phyloP scores from a whole-genome alignment of 2,888 invertebrate genomes.

The Cosmorhoe ocellata region DNA sequence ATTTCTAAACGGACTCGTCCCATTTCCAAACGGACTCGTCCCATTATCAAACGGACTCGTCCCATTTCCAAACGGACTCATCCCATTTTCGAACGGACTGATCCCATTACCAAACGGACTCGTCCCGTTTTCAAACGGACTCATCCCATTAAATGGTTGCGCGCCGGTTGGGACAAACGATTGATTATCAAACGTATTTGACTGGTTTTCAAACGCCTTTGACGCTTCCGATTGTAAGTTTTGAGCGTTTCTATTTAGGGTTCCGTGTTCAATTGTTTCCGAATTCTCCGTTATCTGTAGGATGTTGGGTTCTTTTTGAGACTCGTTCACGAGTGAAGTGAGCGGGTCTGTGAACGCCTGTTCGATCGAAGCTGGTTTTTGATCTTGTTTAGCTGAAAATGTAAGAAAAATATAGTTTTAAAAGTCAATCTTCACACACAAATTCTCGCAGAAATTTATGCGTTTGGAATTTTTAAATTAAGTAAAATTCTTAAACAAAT shows the following conservation, averaged over 20 bases:
- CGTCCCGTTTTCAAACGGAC: too few relatives aligned
- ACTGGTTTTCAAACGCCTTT: constrained; percentile 16
- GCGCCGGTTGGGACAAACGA: not conserved
- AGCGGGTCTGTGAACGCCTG: constrained; percentile 31
- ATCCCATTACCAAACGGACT: too few relatives aligned
- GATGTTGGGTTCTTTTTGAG: constrained; percentile 24
- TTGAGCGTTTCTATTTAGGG: not conserved
- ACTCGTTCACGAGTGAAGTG: constrained; percentile 4
- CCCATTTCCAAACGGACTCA: not conserved
- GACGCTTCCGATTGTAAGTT: constrained; percentile 6
- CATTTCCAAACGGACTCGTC: constrained; percentile 16
- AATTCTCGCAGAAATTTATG: too few relatives aligned
- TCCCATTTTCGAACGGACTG: not conserved
- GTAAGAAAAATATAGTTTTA: not conserved
- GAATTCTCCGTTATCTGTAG: constrained; percentile 6
- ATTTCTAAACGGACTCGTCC: not conserved
- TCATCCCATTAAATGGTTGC: too few relatives aligned
- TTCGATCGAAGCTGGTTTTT: constrained; percentile 44
- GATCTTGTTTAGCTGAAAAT: constrained; percentile 47
- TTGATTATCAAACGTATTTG: constrained; percentile 2
- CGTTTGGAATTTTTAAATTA: too few relatives aligned
- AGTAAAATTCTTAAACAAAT: too few relatives aligned
- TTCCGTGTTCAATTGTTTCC: constrained; percentile 1
- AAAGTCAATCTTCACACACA: not conserved
- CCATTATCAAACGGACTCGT: not conserved